Evolutionary conservation across 2,797 vertebrate species (phyloP).

Genomic region (Calcarius lapponicus): DNA sequence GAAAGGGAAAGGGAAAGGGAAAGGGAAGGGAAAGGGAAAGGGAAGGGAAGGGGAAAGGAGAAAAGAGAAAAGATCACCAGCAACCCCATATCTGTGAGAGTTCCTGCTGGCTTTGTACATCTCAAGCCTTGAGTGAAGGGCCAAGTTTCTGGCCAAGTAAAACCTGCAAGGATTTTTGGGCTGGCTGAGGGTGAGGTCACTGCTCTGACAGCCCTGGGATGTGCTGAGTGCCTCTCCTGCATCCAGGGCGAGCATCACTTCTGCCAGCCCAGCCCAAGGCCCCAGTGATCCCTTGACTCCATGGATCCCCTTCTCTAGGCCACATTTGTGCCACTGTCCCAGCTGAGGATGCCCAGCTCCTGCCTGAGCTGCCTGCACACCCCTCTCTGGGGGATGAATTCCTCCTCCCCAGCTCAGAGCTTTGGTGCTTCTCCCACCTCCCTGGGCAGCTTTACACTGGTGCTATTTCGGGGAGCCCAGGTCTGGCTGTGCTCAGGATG

Average conservation of each 20-base stretch:
- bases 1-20: too few relatives aligned
- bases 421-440: neutral
- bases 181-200: neutral
- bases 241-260: neutral
- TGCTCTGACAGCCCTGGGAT: neutral
- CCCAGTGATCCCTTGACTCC: neutral
- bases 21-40: too few relatives aligned
- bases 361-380: neutral
- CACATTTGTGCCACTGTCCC: neutral
- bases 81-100: neutral
- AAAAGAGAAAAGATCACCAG: too few relatives aligned
- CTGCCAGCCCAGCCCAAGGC: neutral
- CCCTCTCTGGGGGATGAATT: neutral
- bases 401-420: neutral
- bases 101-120: neutral
- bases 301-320: neutral
- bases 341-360: neutral
- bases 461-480: conserved; percentile 1
- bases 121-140: neutral
- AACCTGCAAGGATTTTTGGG: neutral
- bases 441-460: neutral
- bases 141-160: neutral
- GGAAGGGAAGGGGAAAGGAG: too few relatives aligned
- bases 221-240: neutral
- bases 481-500: neutral